phyloP scores from a whole-genome alignment of 1,140 invertebrate genomes.

The Aradophagus sp. region DNA sequence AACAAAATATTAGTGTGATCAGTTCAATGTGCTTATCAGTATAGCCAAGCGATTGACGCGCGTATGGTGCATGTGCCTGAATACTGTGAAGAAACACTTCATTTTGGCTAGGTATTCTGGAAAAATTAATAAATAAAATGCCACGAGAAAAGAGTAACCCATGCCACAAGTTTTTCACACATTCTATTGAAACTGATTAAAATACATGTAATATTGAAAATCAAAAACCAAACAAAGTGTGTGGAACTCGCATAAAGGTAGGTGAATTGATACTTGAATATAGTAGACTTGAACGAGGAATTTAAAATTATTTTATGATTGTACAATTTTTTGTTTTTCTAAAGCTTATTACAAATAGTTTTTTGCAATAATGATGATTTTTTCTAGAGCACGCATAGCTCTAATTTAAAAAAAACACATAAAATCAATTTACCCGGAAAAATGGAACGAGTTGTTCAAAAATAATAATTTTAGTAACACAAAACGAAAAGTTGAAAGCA shows the following conservation, averaged over 20 bases:
- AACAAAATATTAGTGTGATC: too few relatives aligned
- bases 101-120: too few relatives aligned
- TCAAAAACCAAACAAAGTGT: slow-evolving; percentile 1
- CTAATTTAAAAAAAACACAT: slow-evolving; percentile 9
- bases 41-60: too few relatives aligned
- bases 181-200: background rate
- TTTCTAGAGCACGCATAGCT: slow-evolving; percentile 1
- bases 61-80: too few relatives aligned
- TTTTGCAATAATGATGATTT: too few relatives aligned
- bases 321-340: too few relatives aligned
- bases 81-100: too few relatives aligned
- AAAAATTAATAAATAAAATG: too few relatives aligned
- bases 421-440: slow-evolving; percentile 1
- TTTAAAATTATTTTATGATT: too few relatives aligned
- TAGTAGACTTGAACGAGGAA: too few relatives aligned
- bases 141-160: slow-evolving; percentile 4
- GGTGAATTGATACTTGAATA: slow-evolving; percentile 1
- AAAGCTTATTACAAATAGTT: too few relatives aligned
- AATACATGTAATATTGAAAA: slow-evolving; percentile 7
- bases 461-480: background rate
- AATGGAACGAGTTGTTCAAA: slow-evolving; percentile 5
- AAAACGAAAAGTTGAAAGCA: slow-evolving; percentile 7
- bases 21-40: too few relatives aligned
- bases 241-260: slow-evolving; percentile 9
- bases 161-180: slow-evolving; percentile 1